Base-by-base conservation (phyloP, 2,797 vertebrate genomes). In the Lophura swinhoii region DNA sequence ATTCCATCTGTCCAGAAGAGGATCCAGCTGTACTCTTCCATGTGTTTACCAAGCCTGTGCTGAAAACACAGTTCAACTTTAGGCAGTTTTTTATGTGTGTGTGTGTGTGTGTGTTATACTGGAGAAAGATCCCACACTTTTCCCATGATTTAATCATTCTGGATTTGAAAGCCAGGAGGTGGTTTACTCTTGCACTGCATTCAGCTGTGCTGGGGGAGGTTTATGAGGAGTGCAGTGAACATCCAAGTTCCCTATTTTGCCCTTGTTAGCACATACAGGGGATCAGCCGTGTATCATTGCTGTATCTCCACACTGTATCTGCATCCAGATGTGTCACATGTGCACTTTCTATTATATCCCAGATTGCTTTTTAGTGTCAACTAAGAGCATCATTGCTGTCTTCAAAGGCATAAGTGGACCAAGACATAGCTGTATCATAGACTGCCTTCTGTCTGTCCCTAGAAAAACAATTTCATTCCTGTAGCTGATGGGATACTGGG, bases 1-100 rank as follows among this genome's bases (percentile, higher is more conserved):
- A 72, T 83, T 55, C 35, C 39, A 85, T 87, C 43, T 24, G 80
- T 95, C 62, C 76, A 70, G 66, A 89, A 85, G 67, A 89, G n/a
- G 29, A 91, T 93, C 76, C 37, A 84, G 51, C 73, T 91, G 51
- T 66, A 87, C 9, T 76, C 9, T 44, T 90, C 39, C 41, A 31
- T 35, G 22, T 80, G 49, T 84, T 94, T 87, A 84, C 55, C 39
- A 59, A 75, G 69, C 22, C 44, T 15, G 9, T 35, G 58, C 55
- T 82, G 80, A 87, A 94, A 88, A 83, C 80, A 53, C 10, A 31
- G 43, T 63, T 83, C 70, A 87, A 64, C 35, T 67, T 62, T 16
- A 83, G 10, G 72, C 68, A 44, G 2, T 22, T 5, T 79, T 81
- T 84, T 58, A 37, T 35, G 8, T 37, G 35, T 37, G 9, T 14